Base-by-base conservation (phyloP, 2,888 invertebrate genomes). In the Neoascia interrupta region DNA sequence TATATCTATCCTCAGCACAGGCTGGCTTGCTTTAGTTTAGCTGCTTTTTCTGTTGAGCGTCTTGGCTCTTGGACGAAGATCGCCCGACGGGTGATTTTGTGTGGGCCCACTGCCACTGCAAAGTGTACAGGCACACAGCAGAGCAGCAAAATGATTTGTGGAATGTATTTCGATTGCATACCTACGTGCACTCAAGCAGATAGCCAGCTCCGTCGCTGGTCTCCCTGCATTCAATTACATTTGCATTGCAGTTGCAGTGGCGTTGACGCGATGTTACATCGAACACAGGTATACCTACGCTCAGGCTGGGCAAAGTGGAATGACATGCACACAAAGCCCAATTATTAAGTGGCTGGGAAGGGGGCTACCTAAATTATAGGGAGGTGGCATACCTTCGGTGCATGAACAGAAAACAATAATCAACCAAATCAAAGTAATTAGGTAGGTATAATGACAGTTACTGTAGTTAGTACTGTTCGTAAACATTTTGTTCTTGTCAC, bases 91-190 rank as follows among this genome's bases (percentile, higher is more conserved):
- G 26, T 41, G 45, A 39, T 43, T 31, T 8, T 36, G 56, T 56
- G 54, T 75, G 70, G 51, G 56, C 43, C 54, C n/a, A n/a, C n/a
- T n/a, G n/a, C n/a, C n/a, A n/a, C n/a, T n/a, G n/a, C n/a, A n/a
- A n/a, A n/a, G n/a, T n/a, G n/a, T n/a, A n/a, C n/a, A n/a, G n/a
- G n/a, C n/a, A n/a, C n/a, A n/a, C n/a, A n/a, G n/a, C n/a, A 56
- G 45, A 49, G 37, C 41, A 36, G 51, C 36, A 28, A n/a, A 72
- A 72, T 72, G 72, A 64, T 64, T 72, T 76, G 73, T 79, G 79
- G 79, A 79, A 61, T 79, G 79, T 61, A 79, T 79, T 64, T 60
- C 31, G 63, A 56, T 23, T 70, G 69, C 70, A 49, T 41, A 21
- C 19, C 41, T 63, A 70, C 75, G 70, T 75, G 69, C 70, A 15